Evolutionary conservation across 1,140 invertebrate genomes (phyloP), one percentile per base, ranked within the genome.

Genomic region (Archivesica marissinica): DNA sequence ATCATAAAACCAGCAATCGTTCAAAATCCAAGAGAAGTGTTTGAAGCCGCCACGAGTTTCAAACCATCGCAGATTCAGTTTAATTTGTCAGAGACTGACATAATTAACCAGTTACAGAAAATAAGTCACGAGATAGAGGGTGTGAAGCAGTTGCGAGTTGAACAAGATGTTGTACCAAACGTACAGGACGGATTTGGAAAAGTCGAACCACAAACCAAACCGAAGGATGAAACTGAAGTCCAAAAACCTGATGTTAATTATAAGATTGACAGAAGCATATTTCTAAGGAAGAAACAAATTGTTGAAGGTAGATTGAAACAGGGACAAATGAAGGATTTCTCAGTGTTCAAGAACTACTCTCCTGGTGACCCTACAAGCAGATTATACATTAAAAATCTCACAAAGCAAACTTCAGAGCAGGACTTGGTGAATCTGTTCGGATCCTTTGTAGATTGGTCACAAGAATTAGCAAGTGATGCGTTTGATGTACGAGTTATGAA

Each of bases 401-500:
- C 96, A 0, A 98, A 98, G 94, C 95, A 96, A 86, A 96, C 97
- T 0, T 95, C 95, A 41, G 95, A 96, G 47, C 94, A 95, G 86
- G 97, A 99, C 94, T 94, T 99, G 3, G 95, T 96, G 88, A 96
- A 95, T 88, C 96, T 99, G 85, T 99, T 96, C 94, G 96, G 96
- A 75, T 94, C 96, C 84, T 98, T 96, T 93, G 90, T 96, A 2
- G 90, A 94, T 93, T 89, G 93, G 94, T 87, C 93, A 54, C 91
- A 93, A 81, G 94, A 95, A 83, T 91, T 94, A 70, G 93, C 95
- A 86, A 94, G 94, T 87, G 94, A 94, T 44, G 94, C 95, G 82
- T 98, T 97, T 94, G 96, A 97, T 94, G 95, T 98, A n/a, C 95
- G 96, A 88, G 95, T 98, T 1, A 98, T 99, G 97, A 97, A 97